A percentile compares a stretch with the other conserved stretches of the same genome.
Conservation (phyloP, 2,888 invertebrate genomes). For the Andrena trimmerana region DNA sequence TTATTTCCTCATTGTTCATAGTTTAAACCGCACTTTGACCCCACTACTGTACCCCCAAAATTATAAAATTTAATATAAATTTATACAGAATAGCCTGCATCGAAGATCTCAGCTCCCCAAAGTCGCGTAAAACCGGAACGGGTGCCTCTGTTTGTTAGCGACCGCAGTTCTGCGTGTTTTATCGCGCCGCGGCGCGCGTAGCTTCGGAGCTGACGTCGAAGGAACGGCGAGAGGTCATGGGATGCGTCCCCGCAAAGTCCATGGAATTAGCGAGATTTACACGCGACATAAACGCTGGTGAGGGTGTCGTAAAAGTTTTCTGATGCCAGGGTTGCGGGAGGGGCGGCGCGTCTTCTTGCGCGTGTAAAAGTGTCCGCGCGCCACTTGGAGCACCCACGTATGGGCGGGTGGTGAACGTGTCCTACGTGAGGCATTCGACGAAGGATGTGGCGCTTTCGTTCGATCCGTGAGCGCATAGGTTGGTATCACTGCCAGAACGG, state of each 20-base stretch:
- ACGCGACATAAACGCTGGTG: conserved; percentile 80
- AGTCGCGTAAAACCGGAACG: conserved; percentile 33
- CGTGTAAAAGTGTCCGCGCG: conserved; percentile 50
- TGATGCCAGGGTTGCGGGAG: conserved; percentile 65
- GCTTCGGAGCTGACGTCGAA: conserved; percentile 30
- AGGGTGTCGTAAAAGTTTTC: conserved; percentile 80
- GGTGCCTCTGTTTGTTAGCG: conserved; percentile 23
- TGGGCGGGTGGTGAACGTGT: conserved; percentile 50
- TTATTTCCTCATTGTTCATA: too few species aligned
- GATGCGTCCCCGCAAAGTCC: conserved; percentile 58
- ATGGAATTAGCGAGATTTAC: conserved; percentile 83
- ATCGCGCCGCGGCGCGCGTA: conserved; percentile 55
- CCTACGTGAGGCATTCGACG: conserved; percentile 72
- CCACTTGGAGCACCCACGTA: conserved; percentile 47
- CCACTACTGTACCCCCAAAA: too few species aligned
- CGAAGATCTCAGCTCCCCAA: conserved; percentile 11
- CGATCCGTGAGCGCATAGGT: conserved; percentile 66
- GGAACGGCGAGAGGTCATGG: conserved; percentile 68
- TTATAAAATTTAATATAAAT: too few species aligned
- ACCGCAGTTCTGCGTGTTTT: conserved; percentile 59
- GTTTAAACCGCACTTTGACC: too few species aligned
- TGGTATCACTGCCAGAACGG: conserved; percentile 77
- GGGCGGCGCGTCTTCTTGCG: conserved; percentile 17
- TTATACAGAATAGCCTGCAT: background rate
- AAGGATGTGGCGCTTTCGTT: conserved; percentile 60